Conservation (phyloP, 2,113 vertebrate genomes). For the Anser brachyrhynchus region DNA sequence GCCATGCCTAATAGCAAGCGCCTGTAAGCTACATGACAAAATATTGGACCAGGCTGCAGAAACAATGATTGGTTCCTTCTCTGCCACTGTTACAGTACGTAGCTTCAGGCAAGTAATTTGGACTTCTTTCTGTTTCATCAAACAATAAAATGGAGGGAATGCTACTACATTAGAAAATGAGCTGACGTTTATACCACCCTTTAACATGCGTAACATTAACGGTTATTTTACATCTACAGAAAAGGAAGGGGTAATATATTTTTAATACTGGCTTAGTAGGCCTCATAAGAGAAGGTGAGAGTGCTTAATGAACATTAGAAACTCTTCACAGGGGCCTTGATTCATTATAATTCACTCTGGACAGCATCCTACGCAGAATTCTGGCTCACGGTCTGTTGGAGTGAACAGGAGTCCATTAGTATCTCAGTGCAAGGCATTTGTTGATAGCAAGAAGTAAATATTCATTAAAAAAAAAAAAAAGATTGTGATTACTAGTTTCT, state of each 20-base stretch:
- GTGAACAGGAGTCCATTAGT: neutral
- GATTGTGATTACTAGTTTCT: neutral
- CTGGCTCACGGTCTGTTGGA: neutral
- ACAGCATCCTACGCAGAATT: slow-evolving; percentile 1
- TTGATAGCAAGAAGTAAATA: neutral
- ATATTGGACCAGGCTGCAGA: neutral
- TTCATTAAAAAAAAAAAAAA: neutral
- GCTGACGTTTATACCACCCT: neutral
- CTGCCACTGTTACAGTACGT: neutral
- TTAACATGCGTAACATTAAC: neutral
- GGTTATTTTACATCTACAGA: slow-evolving; percentile 6
- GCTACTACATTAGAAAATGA: slow-evolving; percentile 7
- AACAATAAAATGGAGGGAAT: slow-evolving; percentile 52
- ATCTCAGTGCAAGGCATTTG: neutral
- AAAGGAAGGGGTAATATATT: slow-evolving; percentile 4
- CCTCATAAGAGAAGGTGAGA: slow-evolving; percentile 37
- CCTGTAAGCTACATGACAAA: neutral
- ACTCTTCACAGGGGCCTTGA: neutral
- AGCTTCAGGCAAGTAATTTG: slow-evolving; percentile 51
- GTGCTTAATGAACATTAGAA: slow-evolving; percentile 24
- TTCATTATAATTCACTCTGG: slow-evolving; percentile 35
- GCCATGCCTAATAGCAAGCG: neutral
- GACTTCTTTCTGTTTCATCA: slow-evolving; percentile 53
- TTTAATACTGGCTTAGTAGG: slow-evolving; percentile 50
- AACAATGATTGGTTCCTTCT: slow-evolving; percentile 31